Percentiles rank a stretch among this genome's conserved stretches.
phyloP scores from a whole-genome alignment of 2,113 vertebrate species.

The Phalacrocorax aristotelis region DNA sequence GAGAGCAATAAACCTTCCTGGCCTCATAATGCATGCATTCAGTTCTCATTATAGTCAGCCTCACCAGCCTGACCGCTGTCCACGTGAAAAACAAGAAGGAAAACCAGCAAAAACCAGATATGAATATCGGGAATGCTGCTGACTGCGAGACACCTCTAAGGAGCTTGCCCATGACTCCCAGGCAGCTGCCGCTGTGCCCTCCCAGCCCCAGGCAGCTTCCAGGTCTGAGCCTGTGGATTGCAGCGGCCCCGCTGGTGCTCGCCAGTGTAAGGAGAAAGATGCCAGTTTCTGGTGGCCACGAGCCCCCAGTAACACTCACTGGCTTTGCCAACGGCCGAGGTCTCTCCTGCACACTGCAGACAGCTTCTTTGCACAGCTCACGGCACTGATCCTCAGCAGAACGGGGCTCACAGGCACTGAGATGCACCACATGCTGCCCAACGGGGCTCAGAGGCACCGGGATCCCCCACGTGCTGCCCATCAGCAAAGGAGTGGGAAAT shows the following conservation, averaged over 20 bases:
- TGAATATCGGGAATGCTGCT: rapidly evolving
- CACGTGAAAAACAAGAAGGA: neutral
- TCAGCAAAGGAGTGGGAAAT: neutral
- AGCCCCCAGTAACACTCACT: neutral
- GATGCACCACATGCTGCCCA: no score
- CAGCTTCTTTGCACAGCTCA: neutral
- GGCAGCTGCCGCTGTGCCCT: neutral
- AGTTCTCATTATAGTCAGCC: neutral
- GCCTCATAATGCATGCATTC: neutral
- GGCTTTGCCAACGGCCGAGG: rapidly evolving
- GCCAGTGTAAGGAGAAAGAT: rapidly evolving
- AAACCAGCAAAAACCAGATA: neutral
- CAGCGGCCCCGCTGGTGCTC: neutral
- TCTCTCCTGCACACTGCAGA: no score
- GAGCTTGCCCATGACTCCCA: neutral
- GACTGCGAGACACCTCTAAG: no score
- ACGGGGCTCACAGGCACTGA: no score
- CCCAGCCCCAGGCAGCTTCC: neutral
- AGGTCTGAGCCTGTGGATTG: neutral
- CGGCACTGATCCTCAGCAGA: rapidly evolving
- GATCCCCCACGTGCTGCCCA: neutral
- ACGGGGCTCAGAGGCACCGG: rapidly evolving
- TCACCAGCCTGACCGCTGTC: neutral
- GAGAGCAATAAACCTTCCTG: neutral
- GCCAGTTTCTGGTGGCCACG: neutral